phyloP scores from a whole-genome alignment of 2,888 invertebrate genomes.

The Eupsilia transversa region DNA sequence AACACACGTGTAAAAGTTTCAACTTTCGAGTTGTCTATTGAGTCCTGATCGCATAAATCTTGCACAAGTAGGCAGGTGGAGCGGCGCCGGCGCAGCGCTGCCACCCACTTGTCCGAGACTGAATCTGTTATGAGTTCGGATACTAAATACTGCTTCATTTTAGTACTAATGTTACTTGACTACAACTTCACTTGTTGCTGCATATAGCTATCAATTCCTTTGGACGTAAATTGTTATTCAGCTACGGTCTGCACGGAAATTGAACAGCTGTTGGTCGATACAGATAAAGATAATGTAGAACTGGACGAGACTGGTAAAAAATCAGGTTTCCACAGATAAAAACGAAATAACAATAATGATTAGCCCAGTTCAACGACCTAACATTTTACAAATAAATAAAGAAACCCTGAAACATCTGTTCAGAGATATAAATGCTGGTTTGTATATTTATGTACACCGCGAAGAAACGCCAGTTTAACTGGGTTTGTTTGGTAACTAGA shows the following conservation, averaged over 20 bases:
- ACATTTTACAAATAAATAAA: slow-evolving; percentile 25
- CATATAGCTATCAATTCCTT: slow-evolving; percentile 13
- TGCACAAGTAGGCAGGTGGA: slow-evolving; percentile 81
- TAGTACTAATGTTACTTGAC: slow-evolving; percentile 52
- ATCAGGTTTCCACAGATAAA: slow-evolving; percentile 2
- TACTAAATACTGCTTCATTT: slow-evolving; percentile 63
- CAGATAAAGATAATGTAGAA: not conserved
- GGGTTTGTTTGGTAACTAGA: slow-evolving; percentile 46
- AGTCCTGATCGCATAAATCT: slow-evolving; percentile 80
- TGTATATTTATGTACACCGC: slow-evolving; percentile 46
- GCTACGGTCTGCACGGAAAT: not conserved
- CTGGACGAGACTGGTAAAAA: not conserved
- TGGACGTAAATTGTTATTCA: slow-evolving; percentile 1
- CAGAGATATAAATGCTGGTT: slow-evolving; percentile 17
- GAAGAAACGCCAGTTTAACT: slow-evolving; percentile 34
- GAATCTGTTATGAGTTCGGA: slow-evolving; percentile 69
- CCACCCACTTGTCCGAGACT: slow-evolving; percentile 75
- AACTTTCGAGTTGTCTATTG: slow-evolving; percentile 72
- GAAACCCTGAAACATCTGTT: slow-evolving; percentile 29
- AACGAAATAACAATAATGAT: slow-evolving; percentile 14
- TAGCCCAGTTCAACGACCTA: slow-evolving; percentile 36
- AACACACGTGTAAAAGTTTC: slow-evolving; percentile 69
- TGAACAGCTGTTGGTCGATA: not conserved
- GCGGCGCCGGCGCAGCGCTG: slow-evolving; percentile 82
- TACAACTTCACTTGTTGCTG: slow-evolving; percentile 34